Evolutionary conservation across 2,113 vertebrate genomes (phyloP), one percentile per base, ranked within the genome.

Genomic region (Mionectes macconnelli): DNA sequence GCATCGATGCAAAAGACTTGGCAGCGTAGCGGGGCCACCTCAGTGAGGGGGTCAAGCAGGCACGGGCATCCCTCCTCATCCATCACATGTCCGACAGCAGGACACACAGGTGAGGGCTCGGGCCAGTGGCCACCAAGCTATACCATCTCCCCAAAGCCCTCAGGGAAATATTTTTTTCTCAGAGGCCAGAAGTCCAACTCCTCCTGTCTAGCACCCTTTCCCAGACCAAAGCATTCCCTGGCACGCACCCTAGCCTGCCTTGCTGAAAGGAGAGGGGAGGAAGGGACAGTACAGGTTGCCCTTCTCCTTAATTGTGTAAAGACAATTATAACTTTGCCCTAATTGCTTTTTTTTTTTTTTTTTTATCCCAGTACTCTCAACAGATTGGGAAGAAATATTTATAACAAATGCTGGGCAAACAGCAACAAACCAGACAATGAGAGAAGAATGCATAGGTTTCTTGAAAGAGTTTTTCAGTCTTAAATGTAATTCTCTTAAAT

Each of bases 21-120:
- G 35, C 53, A 68, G 56, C 0, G 6, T 10, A 18, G 39, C 56
- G 13, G 21, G 49, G 27, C n/a, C 42, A 8, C 24, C 5, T 37
- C 47, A 24, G 57, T 8, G 40, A 44, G 59, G 0, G 0, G 53
- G 50, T 7, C n/a, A 25, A 73, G 55, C 33, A 56, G 45, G 12
- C 10, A 50, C 0, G 6, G 53, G 25, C 12, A 67, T 20, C 35
- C 28, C 55, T 47, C 37, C 37, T 15, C 24, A 14, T 37, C 24
- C 39, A 27, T 40, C 57, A 20, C 1, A 4, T 3, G 10, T 13
- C 57, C 1, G 0, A n/a, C 50, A 31, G 40, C 1, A 0, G 0
- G 1, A 12, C 33, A 39, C 53, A 7, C 1, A 9, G 57, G 4
- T 28, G 45, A 79, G 24, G 35, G 40, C 23, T 28, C 22, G 11